Conservation (phyloP, 2,113 vertebrate genomes). For the Holacanthus passer region DNA sequence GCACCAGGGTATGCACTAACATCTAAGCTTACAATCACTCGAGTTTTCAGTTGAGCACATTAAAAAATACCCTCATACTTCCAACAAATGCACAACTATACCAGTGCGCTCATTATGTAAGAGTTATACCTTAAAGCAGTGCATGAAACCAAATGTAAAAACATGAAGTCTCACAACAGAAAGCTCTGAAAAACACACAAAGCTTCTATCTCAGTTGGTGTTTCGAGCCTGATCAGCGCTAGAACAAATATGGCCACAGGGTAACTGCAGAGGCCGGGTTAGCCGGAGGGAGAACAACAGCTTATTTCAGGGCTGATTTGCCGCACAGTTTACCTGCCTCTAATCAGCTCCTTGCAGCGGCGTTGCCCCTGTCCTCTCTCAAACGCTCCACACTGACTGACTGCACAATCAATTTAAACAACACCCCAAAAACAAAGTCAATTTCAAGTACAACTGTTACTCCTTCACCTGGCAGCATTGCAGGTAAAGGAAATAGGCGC, state of each 20-base stretch:
- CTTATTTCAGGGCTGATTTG: constrained; percentile 62
- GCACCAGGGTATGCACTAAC: constrained; percentile 62
- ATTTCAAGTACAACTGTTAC: constrained; percentile 37
- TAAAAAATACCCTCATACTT: not conserved
- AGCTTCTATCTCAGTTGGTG: not conserved
- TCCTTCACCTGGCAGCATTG: constrained; percentile 13
- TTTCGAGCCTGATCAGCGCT: constrained; percentile 23
- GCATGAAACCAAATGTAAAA: constrained; percentile 2
- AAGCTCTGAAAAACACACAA: not conserved
- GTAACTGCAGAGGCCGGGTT: constrained; percentile 33
- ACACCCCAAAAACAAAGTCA: constrained; percentile 38
- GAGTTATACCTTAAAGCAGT: not conserved
- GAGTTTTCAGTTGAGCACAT: not conserved
- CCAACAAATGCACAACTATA: not conserved
- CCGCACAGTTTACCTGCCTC: constrained; percentile 48
- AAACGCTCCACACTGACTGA: constrained; percentile 20
- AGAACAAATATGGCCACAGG: constrained; percentile 44
- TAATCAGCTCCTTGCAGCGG: constrained; percentile 55
- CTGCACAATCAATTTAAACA: constrained; percentile 43
- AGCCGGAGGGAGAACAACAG: constrained; percentile 34
- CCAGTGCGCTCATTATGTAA: constrained; percentile 15
- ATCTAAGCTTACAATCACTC: not conserved
- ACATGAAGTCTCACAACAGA: not conserved
- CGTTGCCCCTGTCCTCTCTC: constrained; percentile 35
- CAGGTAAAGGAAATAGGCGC: constrained; percentile 11